Conservation (phyloP, 1,140 invertebrate species). For the Dryas iulia region DNA sequence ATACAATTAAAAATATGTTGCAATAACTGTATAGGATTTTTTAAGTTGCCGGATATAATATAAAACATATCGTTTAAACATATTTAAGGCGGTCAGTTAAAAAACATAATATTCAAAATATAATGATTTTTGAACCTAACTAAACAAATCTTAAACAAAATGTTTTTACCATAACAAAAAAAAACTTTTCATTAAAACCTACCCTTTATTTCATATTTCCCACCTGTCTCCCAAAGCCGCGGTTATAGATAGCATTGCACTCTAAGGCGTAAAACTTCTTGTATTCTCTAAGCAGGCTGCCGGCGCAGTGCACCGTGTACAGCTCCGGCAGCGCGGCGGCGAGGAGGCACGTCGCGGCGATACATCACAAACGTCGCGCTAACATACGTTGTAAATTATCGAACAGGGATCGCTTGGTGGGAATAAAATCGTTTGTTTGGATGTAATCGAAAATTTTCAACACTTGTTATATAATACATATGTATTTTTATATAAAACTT, state of each 20-base stretch:
- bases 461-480: neutral
- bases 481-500: too few species aligned
- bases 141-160: too few species aligned
- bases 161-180: too few species aligned
- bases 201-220: neutral
- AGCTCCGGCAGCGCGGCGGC: neutral
- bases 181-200: too few species aligned
- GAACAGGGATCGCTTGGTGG: neutral
- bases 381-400: conserved; percentile 2
- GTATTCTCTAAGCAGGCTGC: neutral
- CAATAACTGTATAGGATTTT: too few species aligned
- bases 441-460: neutral
- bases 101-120: too few species aligned
- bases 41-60: too few species aligned
- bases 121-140: too few species aligned
- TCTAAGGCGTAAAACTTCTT: neutral
- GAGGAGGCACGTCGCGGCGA: neutral
- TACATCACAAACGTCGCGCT: neutral
- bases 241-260: neutral
- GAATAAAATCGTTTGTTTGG: neutral
- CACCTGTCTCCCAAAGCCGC: neutral
- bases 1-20: too few species aligned
- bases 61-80: too few species aligned
- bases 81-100: too few species aligned
- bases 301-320: neutral